Evolutionary conservation across 1,140 invertebrate species (phyloP).

Genomic region (Battus philenor): DNA sequence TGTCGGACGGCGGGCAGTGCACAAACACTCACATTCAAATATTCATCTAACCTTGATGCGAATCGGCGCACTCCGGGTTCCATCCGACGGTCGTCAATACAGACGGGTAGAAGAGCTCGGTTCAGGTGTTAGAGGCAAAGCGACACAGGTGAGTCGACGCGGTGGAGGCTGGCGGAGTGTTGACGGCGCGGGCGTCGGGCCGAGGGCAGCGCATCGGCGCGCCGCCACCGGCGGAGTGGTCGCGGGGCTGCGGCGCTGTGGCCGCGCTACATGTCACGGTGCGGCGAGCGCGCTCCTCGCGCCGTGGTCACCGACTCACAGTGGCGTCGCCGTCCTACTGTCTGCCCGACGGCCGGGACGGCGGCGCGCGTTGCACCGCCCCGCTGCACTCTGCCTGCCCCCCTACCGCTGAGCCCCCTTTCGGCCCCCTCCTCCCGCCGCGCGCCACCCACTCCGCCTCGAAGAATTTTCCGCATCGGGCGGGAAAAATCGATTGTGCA

Average conservation of each 20-base stretch:
- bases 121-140: conserved; percentile 55
- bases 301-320: conserved; percentile 67
- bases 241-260: conserved; percentile 62
- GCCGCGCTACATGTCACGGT: conserved; percentile 70
- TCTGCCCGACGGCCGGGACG: conserved; percentile 61
- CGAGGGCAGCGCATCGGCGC: conserved; percentile 49
- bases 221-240: conserved; percentile 38
- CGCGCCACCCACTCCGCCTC: conserved; percentile 58
- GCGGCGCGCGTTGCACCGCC: conserved; percentile 68
- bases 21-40: conserved; percentile 71
- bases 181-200: conserved; percentile 39
- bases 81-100: conserved; percentile 67
- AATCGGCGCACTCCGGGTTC: conserved; percentile 72
- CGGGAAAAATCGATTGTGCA: conserved; percentile 73
- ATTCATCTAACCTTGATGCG: conserved; percentile 72
- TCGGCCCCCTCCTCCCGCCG: conserved; percentile 35
- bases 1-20: conserved; percentile 47
- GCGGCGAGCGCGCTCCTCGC: conserved; percentile 64
- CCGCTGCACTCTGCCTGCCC: conserved; percentile 66
- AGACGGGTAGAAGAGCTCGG: conserved; percentile 61
- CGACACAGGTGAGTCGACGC: conserved; percentile 36
- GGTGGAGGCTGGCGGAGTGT: conserved; percentile 36
- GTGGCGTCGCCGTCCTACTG: conserved; percentile 71
- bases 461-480: conserved; percentile 71
- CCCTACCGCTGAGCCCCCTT: conserved; percentile 45